Evolutionary conservation across 2,888 invertebrate species (phyloP), one percentile per base, ranked within the genome.

Genomic region (Pteria penguin): DNA sequence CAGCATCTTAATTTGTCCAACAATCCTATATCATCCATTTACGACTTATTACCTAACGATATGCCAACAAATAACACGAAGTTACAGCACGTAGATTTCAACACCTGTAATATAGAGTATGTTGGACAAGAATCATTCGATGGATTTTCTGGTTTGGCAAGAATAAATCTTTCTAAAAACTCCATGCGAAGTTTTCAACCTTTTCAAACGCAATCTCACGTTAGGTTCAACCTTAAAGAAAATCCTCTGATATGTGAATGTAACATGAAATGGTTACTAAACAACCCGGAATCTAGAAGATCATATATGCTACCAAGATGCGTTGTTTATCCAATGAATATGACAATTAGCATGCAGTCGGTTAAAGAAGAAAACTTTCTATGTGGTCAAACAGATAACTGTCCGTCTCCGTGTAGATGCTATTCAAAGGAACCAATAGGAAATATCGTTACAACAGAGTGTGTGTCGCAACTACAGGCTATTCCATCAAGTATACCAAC

Each of bases 231-330:
- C 26, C 55, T 84, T 18, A 57, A 65, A 5, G 68, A 68, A 0
- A 84, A 84, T 69, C 83, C 83, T 0, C 8, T 84, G 2, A 32
- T 68, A 2, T 84, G 84, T 62, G 71, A 77, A 4, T 84, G 84
- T 55, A 77, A 76, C 31, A 82, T 83, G 80, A 73, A 74, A 4
- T 84, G 84, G 84, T 31, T 84, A 8, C 26, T 52, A n/a, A 75
- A 78, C 22, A 68, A 24, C 4, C 74, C 58, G 24, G 75, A 79
- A 8, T 57, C 57, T 11, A 29, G 78, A 0, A 52, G 66, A 0
- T 62, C 67, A 0, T 84, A 73, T 63, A 69, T 73, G 29, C 72
- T 83, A 26, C 75, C 74, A 22, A 74, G 70, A 31, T 84, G 84
- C 73, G 72, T 33, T 24, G 76, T 82, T 2, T 76, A 75, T 54